Evolutionary conservation across 2,797 vertebrate species (phyloP).

Genomic region (Echeneis naucrates): DNA sequence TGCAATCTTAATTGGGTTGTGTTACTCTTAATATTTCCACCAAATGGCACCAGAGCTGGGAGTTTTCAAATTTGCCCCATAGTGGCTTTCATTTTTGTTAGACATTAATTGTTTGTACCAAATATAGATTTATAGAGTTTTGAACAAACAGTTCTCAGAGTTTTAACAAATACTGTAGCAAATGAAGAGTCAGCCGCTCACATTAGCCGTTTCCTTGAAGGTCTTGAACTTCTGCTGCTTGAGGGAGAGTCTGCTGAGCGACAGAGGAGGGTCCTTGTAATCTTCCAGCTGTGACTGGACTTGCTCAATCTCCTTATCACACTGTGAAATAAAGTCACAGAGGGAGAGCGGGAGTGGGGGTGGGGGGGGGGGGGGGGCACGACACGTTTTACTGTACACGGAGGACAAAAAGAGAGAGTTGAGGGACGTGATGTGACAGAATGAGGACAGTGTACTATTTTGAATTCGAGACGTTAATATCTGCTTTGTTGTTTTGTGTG

Average conservation of each 20-base stretch:
- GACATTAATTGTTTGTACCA: too few relatives aligned
- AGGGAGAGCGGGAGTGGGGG: conserved; percentile 14
- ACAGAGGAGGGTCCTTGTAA: conserved; percentile 84
- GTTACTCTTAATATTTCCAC: conserved; percentile 1
- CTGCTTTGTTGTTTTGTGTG: too few relatives aligned
- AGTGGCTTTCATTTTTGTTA: not conserved
- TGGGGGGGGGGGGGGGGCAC: conserved; percentile 14
- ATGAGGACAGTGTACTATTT: too few relatives aligned
- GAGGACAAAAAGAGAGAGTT: not conserved
- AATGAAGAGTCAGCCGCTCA: conserved; percentile 39
- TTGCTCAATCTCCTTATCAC: conserved; percentile 83
- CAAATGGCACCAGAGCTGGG: not conserved
- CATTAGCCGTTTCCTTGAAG: conserved; percentile 84
- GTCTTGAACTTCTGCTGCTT: conserved; percentile 88
- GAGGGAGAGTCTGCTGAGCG: conserved; percentile 86
- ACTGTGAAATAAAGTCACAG: conserved; percentile 61
- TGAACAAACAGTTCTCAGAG: not conserved
- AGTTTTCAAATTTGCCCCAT: not conserved
- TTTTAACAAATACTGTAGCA: not conserved
- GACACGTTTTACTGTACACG: not conserved
- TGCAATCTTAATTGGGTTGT: not conserved
- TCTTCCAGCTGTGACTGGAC: conserved; percentile 83
- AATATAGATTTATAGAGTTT: too few relatives aligned
- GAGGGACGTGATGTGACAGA: too few relatives aligned
- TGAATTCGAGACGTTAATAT: too few relatives aligned